phyloP scores from a whole-genome alignment of 2,797 vertebrate species.

The Gymnoscopelus braueri region DNA sequence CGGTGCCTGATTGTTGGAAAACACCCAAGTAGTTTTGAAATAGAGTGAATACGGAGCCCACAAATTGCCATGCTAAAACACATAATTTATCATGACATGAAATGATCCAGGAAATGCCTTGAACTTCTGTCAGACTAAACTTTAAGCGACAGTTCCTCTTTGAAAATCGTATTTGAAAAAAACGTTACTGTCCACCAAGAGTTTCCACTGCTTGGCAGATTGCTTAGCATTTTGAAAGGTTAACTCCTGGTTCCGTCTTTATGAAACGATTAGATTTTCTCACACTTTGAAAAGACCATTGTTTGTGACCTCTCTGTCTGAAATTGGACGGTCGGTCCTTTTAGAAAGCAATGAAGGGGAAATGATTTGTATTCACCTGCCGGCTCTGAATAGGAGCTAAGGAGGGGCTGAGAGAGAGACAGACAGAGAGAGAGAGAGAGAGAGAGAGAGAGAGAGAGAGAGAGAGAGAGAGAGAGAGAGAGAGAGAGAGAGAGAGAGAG shows the following conservation, averaged over 20 bases:
- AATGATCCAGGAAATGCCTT: neutral
- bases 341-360: slow-evolving; percentile 77
- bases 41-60: neutral
- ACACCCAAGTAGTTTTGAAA: neutral
- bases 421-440: neutral
- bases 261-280: slow-evolving; percentile 78
- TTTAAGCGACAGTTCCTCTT: neutral
- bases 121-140: neutral
- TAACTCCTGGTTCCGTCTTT: slow-evolving; percentile 55
- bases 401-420: slow-evolving; percentile 57
- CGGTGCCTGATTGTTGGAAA: no score
- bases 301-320: slow-evolving; percentile 73
- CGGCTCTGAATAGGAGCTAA: slow-evolving; percentile 73
- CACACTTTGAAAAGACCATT: slow-evolving; percentile 81
- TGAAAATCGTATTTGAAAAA: neutral
- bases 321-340: slow-evolving; percentile 79
- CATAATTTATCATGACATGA: no score
- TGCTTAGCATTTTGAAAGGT: slow-evolving; percentile 35
- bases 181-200: neutral
- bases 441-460: neutral
- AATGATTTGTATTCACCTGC: slow-evolving; percentile 87
- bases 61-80: neutral
- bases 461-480: neutral
- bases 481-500: slow-evolving; percentile 13
- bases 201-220: slow-evolving; percentile 16